phyloP scores from a whole-genome alignment of 2,113 vertebrate species.

The Lepus americanus region DNA sequence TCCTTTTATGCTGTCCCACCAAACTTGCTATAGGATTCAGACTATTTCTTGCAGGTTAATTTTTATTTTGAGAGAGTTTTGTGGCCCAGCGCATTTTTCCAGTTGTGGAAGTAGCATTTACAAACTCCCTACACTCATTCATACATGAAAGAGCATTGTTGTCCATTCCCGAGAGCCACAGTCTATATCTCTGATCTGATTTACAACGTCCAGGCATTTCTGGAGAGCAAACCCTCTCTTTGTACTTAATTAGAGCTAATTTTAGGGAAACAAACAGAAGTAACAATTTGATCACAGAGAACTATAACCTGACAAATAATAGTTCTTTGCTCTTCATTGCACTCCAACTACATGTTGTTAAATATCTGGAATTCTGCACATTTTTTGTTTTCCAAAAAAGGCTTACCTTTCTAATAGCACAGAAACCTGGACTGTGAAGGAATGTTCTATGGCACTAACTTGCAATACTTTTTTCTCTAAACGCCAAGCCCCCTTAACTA shows the following conservation, averaged over 20 bases:
- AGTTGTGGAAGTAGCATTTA: conserved; percentile 17
- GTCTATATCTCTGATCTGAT: conserved; percentile 4
- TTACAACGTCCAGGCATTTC: conserved; percentile 55
- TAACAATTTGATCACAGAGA: conserved; percentile 59
- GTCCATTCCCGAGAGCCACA: background rate
- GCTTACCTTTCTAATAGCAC: conserved; percentile 50
- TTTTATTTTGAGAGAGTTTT: background rate
- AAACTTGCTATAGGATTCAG: background rate
- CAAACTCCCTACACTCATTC: conserved; percentile 39
- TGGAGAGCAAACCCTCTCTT: conserved; percentile 58
- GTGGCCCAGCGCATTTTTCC: conserved; percentile 37
- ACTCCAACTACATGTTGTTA: conserved; percentile 46
- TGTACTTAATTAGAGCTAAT: conserved; percentile 49
- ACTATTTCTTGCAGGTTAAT: background rate
- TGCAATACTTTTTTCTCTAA: conserved; percentile 42
- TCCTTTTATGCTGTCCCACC: background rate
- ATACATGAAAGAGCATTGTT: background rate
- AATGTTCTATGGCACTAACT: conserved; percentile 55
- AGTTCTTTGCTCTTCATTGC: conserved; percentile 22
- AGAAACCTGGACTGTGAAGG: conserved; percentile 34
- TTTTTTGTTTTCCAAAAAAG: background rate
- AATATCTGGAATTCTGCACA: conserved; percentile 13
- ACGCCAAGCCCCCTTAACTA: conserved; percentile 20
- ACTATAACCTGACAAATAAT: conserved; percentile 34
- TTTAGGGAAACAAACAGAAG: conserved; percentile 73